phyloP scores from a whole-genome alignment of 2,797 vertebrate species.

The Macroramphosus scolopax region DNA sequence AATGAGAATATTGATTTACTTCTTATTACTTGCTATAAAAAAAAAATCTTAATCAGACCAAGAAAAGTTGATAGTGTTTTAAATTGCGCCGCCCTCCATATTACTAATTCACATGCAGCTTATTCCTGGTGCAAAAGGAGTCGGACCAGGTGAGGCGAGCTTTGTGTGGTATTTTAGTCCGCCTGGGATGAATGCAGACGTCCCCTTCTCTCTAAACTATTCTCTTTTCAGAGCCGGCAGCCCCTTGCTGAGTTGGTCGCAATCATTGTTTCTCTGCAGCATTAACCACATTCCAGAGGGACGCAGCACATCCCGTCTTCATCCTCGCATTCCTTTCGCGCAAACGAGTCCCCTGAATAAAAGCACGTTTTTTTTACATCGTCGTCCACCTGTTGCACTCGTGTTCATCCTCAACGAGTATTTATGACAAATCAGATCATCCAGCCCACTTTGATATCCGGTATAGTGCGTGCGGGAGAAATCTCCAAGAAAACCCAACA shows the following conservation, averaged over 20 bases:
- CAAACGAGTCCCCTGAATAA: constrained; percentile 74
- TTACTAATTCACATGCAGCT: constrained; percentile 16
- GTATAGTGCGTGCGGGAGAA: constrained; percentile 1
- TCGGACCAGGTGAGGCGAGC: constrained; percentile 70
- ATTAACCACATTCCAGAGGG: constrained; percentile 93
- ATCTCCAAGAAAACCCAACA: constrained; percentile 61
- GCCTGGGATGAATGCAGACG: constrained; percentile 68
- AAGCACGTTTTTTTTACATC: constrained; percentile 36
- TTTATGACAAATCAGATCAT: constrained; percentile 21
- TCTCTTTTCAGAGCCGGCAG: constrained; percentile 73
- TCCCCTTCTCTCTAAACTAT: constrained; percentile 67
- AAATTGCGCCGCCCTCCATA: constrained; percentile 11
- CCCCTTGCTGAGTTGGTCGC: constrained; percentile 83
- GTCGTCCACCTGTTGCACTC: accelerated
- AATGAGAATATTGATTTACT: neutral
- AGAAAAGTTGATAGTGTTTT: constrained; percentile 14
- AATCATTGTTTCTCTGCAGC: constrained; percentile 89
- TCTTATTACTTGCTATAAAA: too few relatives aligned
- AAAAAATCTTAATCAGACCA: too few relatives aligned
- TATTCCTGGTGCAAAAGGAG: constrained; percentile 37
- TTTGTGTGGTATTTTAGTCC: constrained; percentile 59
- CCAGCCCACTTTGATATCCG: constrained; percentile 4
- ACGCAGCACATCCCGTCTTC: constrained; percentile 86
- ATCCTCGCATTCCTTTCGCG: constrained; percentile 91
- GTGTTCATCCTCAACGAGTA: neutral